Percentiles rank a stretch among this genome's conserved stretches.
Conservation (phyloP, 64 coral and sea anemone species). For the Dendronephthya gigantea region DNA sequence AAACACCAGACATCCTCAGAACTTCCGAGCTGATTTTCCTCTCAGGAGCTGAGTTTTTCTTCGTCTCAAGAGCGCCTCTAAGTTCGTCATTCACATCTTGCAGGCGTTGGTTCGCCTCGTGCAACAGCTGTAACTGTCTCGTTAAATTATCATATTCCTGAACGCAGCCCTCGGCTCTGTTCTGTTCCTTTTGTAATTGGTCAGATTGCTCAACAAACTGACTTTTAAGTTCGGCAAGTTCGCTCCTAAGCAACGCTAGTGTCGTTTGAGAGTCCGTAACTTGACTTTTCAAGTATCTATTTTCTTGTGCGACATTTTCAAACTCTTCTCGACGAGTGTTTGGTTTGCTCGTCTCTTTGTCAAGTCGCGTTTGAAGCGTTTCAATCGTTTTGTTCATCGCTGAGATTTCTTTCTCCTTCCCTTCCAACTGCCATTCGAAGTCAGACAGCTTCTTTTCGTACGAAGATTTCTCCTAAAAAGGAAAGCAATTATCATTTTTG, state of each 20-base stretch:
- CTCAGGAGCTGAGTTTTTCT: background rate
- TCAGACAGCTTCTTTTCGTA: conserved; percentile 74
- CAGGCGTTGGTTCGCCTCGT: conserved; percentile 85
- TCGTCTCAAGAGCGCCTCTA: conserved; percentile 66
- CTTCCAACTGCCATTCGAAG: conserved; percentile 86
- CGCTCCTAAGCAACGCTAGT: conserved; percentile 66
- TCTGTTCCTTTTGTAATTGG: conserved; percentile 60
- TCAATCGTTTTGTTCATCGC: conserved; percentile 51
- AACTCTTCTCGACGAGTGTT: background rate
- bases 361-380: background rate
- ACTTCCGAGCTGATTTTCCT: background rate
- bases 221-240: conserved; percentile 64
- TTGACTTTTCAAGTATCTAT: conserved; percentile 66
- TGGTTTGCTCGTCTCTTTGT: background rate
- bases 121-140: conserved; percentile 77
- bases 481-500: background rate
- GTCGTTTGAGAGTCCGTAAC: conserved; percentile 79
- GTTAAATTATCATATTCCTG: conserved; percentile 84
- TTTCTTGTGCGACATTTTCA: conserved; percentile 38
- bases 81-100: conserved; percentile 95
- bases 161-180: conserved; percentile 60
- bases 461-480: conserved; percentile 55
- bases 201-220: conserved; percentile 57
- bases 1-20: background rate
- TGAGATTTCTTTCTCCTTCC: conserved; percentile 80